Evolutionary conservation across 2,113 vertebrate species (phyloP).

Genomic region (Cephalophus harveyi): DNA sequence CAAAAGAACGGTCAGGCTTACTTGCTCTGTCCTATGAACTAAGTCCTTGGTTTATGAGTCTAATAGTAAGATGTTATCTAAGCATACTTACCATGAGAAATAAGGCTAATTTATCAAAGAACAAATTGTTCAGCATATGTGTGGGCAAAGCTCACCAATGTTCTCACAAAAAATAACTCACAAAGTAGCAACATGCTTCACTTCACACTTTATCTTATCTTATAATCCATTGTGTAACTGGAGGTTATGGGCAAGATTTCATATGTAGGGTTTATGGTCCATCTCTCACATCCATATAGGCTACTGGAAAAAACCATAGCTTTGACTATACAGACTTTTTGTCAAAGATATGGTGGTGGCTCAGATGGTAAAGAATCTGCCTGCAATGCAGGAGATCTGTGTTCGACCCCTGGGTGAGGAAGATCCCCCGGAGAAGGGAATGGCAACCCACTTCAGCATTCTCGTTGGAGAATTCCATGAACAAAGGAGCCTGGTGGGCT

Average conservation of each 20-base stretch:
- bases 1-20: neutral
- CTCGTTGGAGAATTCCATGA: neutral
- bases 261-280: neutral
- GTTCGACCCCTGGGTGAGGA: neutral
- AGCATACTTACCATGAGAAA: neutral
- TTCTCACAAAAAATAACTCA: neutral
- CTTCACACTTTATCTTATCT: neutral
- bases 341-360: neutral
- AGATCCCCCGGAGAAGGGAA: neutral
- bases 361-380: neutral
- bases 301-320: neutral
- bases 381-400: neutral
- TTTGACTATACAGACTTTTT: neutral
- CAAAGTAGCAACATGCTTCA: neutral
- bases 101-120: neutral
- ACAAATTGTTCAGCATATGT: neutral
- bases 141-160: neutral
- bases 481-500: neutral
- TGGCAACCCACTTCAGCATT: neutral
- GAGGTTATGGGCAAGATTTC: neutral
- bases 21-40: neutral
- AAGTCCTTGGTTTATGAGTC: neutral
- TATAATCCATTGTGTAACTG: neutral
- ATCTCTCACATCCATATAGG: neutral
- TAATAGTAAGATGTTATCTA: neutral